Conservation (phyloP, 2,797 vertebrate species). For the Phataginus tetradactyla region DNA sequence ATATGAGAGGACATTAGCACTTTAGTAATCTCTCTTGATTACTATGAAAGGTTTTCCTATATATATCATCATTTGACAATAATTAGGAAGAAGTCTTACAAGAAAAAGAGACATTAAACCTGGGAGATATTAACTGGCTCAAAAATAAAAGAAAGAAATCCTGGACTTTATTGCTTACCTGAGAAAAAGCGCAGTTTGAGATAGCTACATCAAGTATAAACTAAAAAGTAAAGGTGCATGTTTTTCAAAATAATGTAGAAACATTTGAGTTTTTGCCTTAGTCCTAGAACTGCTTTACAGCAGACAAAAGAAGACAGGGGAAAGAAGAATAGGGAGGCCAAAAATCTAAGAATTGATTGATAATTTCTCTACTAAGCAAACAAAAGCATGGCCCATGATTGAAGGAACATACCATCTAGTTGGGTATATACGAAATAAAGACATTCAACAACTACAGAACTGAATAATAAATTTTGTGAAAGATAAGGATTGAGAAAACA, state of each 20-base stretch:
- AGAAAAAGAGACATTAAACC: not conserved
- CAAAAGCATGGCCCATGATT: not conserved
- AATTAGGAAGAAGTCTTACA: conserved; percentile 39
- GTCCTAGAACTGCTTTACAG: not conserved
- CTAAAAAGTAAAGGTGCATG: not conserved
- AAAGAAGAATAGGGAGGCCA: not conserved
- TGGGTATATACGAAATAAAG: not conserved
- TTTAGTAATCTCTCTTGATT: conserved; percentile 62
- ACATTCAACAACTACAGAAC: not conserved
- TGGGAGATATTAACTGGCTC: not conserved
- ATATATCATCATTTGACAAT: conserved; percentile 45
- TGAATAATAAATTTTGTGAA: not conserved
- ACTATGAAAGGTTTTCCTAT: conserved; percentile 51
- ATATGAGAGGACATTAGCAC: conserved; percentile 38
- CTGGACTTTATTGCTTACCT: not conserved
- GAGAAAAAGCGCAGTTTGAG: not conserved
- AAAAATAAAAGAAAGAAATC: not conserved
- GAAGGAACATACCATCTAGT: not conserved
- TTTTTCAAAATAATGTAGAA: not conserved
- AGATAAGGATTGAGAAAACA: not conserved
- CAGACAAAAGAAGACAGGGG: not conserved
- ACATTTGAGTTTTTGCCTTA: not conserved
- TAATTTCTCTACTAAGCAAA: not conserved
- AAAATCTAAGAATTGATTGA: not conserved
- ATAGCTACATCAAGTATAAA: not conserved